A percentile compares a stretch with the other conserved stretches of the same genome.
These are phyloP conservation scores for Melanostigma gelatinosum DNA, from an alignment of 2,113 vertebrate species.

Conservation along the genomic window DNA sequence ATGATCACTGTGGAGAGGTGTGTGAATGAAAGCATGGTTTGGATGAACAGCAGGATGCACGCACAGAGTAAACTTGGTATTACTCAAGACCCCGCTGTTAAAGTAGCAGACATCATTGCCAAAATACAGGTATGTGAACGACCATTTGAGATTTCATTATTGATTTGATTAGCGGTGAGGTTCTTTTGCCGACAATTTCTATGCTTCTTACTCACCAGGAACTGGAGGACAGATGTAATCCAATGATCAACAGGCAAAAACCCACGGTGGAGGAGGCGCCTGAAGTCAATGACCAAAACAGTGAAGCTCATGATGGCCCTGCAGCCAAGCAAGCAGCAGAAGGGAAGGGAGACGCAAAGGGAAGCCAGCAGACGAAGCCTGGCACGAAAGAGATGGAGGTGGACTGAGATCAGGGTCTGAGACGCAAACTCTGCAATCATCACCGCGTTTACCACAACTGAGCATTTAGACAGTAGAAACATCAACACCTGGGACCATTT, in stretches of 20 bases:
- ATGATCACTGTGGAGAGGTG: constrained; percentile 89
- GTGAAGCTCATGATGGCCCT: constrained; percentile 86
- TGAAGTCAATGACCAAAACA: constrained; percentile 84
- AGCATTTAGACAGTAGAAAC: constrained; percentile 63
- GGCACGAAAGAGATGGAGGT: constrained; percentile 91
- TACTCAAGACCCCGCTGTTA: constrained; percentile 91
- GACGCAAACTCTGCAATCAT: constrained; percentile 42
- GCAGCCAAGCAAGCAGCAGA: constrained; percentile 85
- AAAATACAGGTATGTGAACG: constrained; percentile 89
- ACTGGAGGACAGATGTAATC: constrained; percentile 89
- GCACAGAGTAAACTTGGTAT: constrained; percentile 90
- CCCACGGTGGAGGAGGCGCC: constrained; percentile 85
- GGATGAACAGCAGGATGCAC: constrained; percentile 94
- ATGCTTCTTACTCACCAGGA: constrained; percentile 80
- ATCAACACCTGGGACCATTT: constrained; percentile 57
- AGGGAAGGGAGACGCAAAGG: constrained; percentile 81
- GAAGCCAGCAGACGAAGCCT: constrained; percentile 84
- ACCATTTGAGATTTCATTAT: not conserved
- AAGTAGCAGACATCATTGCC: constrained; percentile 91
- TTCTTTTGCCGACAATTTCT: not conserved
- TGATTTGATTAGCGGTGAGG: not conserved
- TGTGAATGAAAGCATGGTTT: constrained; percentile 89
- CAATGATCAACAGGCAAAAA: constrained; percentile 89
- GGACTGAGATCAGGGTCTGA: constrained; percentile 84
- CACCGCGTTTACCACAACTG: constrained; percentile 41